Percentiles rank a stretch among this genome's conserved stretches.
Conservation (phyloP, 1,140 invertebrate genomes). For the Formica exsecta region DNA sequence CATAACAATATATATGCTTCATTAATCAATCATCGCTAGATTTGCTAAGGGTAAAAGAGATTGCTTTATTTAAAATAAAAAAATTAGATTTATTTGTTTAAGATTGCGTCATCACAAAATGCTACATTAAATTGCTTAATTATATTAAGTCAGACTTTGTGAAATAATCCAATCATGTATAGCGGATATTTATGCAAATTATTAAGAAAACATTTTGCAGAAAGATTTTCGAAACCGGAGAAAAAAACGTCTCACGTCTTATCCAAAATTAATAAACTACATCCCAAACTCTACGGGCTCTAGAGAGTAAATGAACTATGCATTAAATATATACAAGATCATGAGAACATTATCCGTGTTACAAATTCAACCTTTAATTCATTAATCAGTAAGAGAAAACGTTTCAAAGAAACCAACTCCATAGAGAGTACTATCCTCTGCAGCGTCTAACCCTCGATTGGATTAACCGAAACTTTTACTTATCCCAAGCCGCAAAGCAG, state of each 20-base stretch:
- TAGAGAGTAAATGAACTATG: neutral
- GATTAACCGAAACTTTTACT: slow-evolving; percentile 63
- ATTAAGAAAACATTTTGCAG: neutral
- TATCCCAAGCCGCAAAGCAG: slow-evolving; percentile 38
- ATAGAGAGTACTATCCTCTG: neutral
- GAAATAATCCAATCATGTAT: too few species aligned
- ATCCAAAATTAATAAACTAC: slow-evolving; percentile 6
- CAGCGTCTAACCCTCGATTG: slow-evolving; percentile 45
- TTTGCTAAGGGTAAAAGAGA: neutral
- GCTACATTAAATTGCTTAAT: neutral
- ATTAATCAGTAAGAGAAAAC: slow-evolving; percentile 35
- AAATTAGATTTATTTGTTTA: neutral
- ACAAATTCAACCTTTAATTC: slow-evolving; percentile 12
- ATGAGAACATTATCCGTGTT: slow-evolving; percentile 13
- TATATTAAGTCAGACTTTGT: neutral
- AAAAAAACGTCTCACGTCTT: neutral
- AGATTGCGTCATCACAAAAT: neutral
- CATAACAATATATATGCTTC: neutral
- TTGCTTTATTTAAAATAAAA: neutral
- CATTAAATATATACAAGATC: slow-evolving; percentile 27
- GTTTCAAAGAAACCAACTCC: slow-evolving; percentile 20
- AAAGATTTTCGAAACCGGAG: neutral
- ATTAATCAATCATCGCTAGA: neutral
- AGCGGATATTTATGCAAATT: neutral
- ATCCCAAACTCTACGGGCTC: neutral